phyloP scores from a whole-genome alignment of 2,797 vertebrate genomes.

The Labroides dimidiatus region DNA sequence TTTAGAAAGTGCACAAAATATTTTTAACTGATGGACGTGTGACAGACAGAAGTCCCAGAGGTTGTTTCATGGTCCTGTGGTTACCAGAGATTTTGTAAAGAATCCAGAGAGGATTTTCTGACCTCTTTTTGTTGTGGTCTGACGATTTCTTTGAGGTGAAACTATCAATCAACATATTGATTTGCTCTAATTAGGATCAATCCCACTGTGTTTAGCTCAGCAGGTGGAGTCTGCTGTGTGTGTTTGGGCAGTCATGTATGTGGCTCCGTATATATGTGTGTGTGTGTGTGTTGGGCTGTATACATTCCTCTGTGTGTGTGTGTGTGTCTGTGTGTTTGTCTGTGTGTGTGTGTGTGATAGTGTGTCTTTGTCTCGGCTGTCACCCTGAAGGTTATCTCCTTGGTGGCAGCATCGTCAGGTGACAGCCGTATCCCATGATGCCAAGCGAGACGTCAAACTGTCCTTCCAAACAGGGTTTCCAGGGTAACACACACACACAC shows the following conservation, averaged over 20 bases:
- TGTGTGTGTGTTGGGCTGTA: constrained; percentile 41
- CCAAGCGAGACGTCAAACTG: constrained; percentile 95
- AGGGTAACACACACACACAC: constrained; percentile 84
- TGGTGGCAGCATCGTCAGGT: constrained; percentile 93
- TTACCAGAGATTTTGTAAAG: constrained; percentile 4
- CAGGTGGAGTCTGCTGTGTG: constrained; percentile 56
- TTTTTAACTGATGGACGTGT: constrained; percentile 7
- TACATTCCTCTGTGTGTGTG: constrained; percentile 30
- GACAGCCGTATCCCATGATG: constrained; percentile 99
- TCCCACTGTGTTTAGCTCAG: constrained; percentile 67
- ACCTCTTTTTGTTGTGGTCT: constrained; percentile 47
- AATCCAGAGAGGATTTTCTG: constrained; percentile 21
- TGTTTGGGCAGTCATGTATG: constrained; percentile 61
- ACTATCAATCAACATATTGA: constrained; percentile 82
- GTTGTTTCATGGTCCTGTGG: constrained; percentile 1
- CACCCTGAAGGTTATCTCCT: constrained; percentile 99
- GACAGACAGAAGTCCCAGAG: not conserved
- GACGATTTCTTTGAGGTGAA: constrained; percentile 48
- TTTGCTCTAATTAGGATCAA: constrained; percentile 81
- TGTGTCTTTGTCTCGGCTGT: constrained; percentile 91
- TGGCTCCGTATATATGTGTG: constrained; percentile 20
- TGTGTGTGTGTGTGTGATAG: constrained; percentile 29
- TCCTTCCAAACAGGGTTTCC: constrained; percentile 95
- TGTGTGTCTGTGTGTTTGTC: constrained; percentile 21
- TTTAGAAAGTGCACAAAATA: constrained; percentile 1